Conservation (phyloP, 2,797 vertebrate species). For the Choloepus didactylus region DNA sequence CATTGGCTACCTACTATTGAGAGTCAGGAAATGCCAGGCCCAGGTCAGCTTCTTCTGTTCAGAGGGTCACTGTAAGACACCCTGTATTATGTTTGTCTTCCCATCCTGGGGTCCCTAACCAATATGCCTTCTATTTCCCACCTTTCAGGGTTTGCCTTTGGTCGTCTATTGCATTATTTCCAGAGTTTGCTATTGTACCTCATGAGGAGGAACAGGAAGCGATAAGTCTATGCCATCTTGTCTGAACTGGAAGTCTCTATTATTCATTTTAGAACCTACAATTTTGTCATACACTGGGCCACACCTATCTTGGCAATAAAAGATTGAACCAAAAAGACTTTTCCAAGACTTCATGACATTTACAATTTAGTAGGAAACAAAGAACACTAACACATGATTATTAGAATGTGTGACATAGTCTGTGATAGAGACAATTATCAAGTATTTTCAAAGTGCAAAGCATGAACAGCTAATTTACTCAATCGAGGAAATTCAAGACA, state of each 20-base stretch:
- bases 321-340: background rate
- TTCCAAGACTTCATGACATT: background rate
- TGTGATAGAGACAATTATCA: background rate
- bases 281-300: background rate
- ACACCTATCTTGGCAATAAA: background rate
- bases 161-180: background rate
- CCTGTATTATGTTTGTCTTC: background rate
- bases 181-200: background rate
- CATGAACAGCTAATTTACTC: background rate
- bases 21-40: background rate
- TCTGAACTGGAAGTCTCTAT: background rate
- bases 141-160: background rate
- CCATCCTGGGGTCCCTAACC: background rate
- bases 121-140: background rate
- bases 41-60: background rate
- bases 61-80: background rate
- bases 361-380: background rate
- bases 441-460: background rate
- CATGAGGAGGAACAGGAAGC: background rate
- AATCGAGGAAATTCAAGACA: background rate
- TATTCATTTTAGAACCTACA: background rate
- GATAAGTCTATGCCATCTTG: background rate
- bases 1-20: background rate
- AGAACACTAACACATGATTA: background rate
- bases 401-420: background rate